Conservation (phyloP, 1,140 invertebrate species). For the Ceratitis capitata region DNA sequence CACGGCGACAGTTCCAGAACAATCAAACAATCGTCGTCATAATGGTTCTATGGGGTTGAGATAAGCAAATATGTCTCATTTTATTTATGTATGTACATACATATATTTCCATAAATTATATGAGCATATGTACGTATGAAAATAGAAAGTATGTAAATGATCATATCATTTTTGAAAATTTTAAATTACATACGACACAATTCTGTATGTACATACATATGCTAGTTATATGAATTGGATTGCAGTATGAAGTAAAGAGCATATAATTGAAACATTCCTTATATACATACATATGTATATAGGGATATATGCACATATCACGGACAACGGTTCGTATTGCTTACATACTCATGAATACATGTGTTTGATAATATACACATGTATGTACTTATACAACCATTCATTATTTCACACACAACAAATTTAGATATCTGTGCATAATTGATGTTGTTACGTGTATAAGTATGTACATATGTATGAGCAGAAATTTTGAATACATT, state of each 20-base stretch:
- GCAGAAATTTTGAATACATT: background rate
- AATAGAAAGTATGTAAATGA: too few relatives aligned
- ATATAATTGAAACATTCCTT: background rate
- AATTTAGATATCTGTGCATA: too few relatives aligned
- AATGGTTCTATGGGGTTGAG: background rate
- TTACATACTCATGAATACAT: too few relatives aligned
- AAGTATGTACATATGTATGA: background rate
- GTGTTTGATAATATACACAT: too few relatives aligned
- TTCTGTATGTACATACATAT: too few relatives aligned
- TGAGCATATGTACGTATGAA: background rate
- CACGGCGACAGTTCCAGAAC: background rate
- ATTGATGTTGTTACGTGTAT: too few relatives aligned
- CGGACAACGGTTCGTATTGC: too few relatives aligned
- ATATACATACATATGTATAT: background rate
- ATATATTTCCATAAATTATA: background rate
- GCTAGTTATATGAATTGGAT: too few relatives aligned
- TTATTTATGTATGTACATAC: background rate
- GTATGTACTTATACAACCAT: background rate
- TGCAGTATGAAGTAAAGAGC: background rate
- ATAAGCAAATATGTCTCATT: conserved; percentile 24
- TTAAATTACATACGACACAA: too few relatives aligned
- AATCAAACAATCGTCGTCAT: background rate
- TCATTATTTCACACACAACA: background rate
- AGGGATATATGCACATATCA: background rate
- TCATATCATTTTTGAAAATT: too few relatives aligned